Percentiles rank a stretch among this genome's conserved stretches.
Evolutionary conservation across 1,140 invertebrate genomes (phyloP).

Genomic region (Hyles vespertilio): DNA sequence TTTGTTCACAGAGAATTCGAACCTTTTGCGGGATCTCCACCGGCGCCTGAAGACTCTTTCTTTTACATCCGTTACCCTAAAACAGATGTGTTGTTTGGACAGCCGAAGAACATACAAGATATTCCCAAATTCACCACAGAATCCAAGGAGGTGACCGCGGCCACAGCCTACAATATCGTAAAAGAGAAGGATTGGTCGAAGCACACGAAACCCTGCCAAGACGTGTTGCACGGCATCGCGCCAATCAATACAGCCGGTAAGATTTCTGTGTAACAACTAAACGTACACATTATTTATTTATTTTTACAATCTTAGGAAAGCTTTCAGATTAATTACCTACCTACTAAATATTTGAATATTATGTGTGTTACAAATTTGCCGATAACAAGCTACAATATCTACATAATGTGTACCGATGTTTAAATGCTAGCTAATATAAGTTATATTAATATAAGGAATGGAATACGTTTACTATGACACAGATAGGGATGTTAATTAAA

Average conservation of each 20-base stretch:
- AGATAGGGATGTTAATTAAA: too few species aligned
- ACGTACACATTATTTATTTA: too few species aligned
- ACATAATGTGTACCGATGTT: too few species aligned
- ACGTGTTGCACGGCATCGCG: slow-evolving; percentile 75
- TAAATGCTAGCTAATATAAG: too few species aligned
- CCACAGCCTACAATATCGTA: slow-evolving; percentile 35
- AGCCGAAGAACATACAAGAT: slow-evolving; percentile 36
- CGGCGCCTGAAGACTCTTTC: slow-evolving; percentile 82
- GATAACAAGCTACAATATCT: too few species aligned
- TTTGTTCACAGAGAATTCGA: slow-evolving; percentile 80
- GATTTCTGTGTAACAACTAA: too few species aligned
- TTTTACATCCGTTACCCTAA: slow-evolving; percentile 80
- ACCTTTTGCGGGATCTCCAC: slow-evolving; percentile 81
- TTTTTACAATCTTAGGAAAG: too few species aligned
- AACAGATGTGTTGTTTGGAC: slow-evolving; percentile 52
- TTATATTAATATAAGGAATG: too few species aligned
- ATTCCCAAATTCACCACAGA: slow-evolving; percentile 2
- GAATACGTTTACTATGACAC: too few species aligned
- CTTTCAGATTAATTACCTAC: too few species aligned
- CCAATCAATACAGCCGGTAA: slow-evolving; percentile 58
- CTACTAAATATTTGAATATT: too few species aligned
- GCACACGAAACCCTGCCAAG: slow-evolving; percentile 81
- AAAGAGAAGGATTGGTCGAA: slow-evolving; percentile 78
- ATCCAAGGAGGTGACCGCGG: slow-evolving; percentile 35
- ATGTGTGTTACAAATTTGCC: too few species aligned